phyloP scores from a whole-genome alignment of 2,113 vertebrate genomes.

The Macquaria ambigua region DNA sequence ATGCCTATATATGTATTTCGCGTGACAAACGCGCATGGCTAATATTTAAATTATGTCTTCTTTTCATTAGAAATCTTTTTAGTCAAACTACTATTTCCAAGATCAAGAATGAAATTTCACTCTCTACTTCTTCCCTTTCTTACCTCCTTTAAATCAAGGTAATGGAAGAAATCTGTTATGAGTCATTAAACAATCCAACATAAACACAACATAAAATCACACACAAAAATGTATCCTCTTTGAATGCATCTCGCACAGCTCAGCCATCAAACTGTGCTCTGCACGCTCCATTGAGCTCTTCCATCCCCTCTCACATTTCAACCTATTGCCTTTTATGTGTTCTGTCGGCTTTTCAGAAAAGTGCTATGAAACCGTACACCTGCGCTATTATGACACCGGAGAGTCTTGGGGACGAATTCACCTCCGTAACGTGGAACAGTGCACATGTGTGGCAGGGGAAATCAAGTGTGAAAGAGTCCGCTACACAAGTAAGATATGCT shows the following conservation, averaged over 20 bases:
- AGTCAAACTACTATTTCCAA: not conserved
- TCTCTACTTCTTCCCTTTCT: not conserved
- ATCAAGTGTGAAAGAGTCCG: conserved; percentile 74
- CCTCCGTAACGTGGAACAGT: conserved; percentile 87
- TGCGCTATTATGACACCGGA: conserved; percentile 86
- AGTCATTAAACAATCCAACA: not conserved
- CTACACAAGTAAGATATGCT: conserved; percentile 85
- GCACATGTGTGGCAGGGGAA: conserved; percentile 81
- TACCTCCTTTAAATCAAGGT: not conserved
- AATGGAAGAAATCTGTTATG: not conserved
- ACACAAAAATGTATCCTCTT: not conserved
- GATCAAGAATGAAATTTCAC: not conserved
- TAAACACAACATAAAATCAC: not conserved
- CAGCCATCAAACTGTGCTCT: conserved; percentile 2
- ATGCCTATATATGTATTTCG: not conserved
- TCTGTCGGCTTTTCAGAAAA: conserved; percentile 82
- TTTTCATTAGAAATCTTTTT: not conserved
- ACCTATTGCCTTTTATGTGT: conserved; percentile 32
- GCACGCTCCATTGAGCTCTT: conserved; percentile 36
- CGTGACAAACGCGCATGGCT: too few species aligned
- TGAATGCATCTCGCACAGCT: not conserved
- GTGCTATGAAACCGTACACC: conserved; percentile 90
- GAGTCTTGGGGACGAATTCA: conserved; percentile 89
- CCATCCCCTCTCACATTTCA: conserved; percentile 61
- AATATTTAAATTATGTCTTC: not conserved